Conservation (phyloP, 2,797 vertebrate species). For the Pantherophis alleghaniensis region DNA sequence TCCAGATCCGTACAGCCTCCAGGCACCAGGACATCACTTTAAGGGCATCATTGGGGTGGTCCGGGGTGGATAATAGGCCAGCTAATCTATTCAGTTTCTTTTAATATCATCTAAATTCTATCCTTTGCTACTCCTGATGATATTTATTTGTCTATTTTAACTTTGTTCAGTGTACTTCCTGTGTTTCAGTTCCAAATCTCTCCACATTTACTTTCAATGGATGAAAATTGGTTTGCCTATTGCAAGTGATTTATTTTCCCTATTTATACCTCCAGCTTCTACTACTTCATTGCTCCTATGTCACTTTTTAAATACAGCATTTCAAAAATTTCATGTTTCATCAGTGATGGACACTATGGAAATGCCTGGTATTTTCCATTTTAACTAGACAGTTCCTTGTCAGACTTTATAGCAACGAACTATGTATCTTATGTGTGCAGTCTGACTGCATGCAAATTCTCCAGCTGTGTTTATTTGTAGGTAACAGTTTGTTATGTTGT, state of each 20-base stretch:
- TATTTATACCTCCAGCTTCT: neutral
- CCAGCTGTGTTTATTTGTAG: constrained; percentile 46
- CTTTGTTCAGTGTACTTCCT: neutral
- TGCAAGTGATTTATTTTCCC: neutral
- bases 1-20: no score
- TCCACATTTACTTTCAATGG: neutral
- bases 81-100: neutral
- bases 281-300: neutral
- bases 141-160: neutral
- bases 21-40: no score
- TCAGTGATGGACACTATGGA: neutral
- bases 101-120: neutral
- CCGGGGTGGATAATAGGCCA: neutral
- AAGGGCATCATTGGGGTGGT: no score
- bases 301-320: neutral
- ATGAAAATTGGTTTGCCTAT: neutral
- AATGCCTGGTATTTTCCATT: constrained; percentile 1
- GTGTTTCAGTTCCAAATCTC: neutral
- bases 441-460: constrained; percentile 39
- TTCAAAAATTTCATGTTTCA: constrained; percentile 16
- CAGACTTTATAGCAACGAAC: neutral
- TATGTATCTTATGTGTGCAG: neutral
- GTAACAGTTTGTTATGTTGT: constrained; percentile 35
- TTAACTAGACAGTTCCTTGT: neutral
- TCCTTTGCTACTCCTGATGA: neutral